Conservation (phyloP, 2,113 vertebrate species). For the Porphyrio hochstetteri region DNA sequence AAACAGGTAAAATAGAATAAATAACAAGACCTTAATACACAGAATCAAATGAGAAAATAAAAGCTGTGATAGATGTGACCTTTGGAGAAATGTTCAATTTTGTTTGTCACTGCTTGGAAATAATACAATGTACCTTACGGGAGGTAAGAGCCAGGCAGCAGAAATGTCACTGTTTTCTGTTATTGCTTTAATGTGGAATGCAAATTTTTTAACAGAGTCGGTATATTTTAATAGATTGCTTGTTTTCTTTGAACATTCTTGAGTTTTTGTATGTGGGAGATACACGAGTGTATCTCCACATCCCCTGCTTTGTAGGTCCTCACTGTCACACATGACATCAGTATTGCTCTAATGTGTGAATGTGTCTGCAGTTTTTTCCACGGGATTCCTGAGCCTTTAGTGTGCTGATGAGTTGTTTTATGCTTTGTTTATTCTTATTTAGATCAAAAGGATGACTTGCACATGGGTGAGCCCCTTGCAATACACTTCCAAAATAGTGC, state of each 20-base stretch:
- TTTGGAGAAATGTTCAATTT: conserved; percentile 66
- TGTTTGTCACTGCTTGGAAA: conserved; percentile 63
- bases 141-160: conserved; percentile 16
- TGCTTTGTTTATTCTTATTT: background rate
- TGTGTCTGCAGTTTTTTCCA: background rate
- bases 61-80: conserved; percentile 68
- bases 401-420: conserved; percentile 16
- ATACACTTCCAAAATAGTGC: background rate
- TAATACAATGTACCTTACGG: background rate
- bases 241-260: background rate
- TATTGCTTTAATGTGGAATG: background rate
- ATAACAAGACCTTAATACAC: conserved; percentile 29
- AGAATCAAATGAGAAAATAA: conserved; percentile 67
- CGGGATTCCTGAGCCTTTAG: background rate
- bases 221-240: conserved; percentile 21
- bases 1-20: conserved; percentile 35
- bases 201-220: background rate
- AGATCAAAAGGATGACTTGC: conserved; percentile 24
- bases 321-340: background rate
- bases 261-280: background rate
- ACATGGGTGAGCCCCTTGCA: background rate
- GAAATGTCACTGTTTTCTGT: background rate
- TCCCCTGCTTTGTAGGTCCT: background rate
- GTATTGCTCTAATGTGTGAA: background rate
- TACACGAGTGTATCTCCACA: background rate